Base-by-base conservation (phyloP, 1,140 invertebrate genomes). In the Trinorchestia longiramus region DNA sequence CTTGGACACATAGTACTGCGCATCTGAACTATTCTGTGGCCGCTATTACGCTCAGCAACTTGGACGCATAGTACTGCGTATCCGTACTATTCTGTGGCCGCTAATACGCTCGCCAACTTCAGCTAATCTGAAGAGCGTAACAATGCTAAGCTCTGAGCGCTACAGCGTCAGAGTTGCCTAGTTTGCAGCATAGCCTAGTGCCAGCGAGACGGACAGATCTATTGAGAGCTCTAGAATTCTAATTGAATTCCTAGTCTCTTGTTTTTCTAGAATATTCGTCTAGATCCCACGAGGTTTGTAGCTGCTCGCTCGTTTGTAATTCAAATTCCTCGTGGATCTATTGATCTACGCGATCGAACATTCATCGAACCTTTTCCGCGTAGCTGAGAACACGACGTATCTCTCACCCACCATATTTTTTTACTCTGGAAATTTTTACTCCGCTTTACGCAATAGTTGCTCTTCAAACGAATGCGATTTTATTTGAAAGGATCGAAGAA, bases 201-300 rank as follows among this genome's bases (percentile, higher is more conserved):
- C 36, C 92, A 94, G 40, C 44, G 88, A 45, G 40, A 94, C 43
- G 44, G 44, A 94, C 92, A 94, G 44, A 45, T 94, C 92, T 45
- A 94, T 94, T 43, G 92, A 94, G 43, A 44, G 44, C 92, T 42
- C 44, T 8, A 94, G 36, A 94, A 45, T 45, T 94, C 92, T 94
- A 94, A 94, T 94, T 94, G 92, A 94, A 94, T 94, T 94, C 92
- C 92, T 45, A 43, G 43, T 45, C 44, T 40, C 36, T 44, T 94
- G 44, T 94, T 94, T 94, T 94, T 94, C 43, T 45, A n/a, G 44
- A 94, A 94, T 94, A 94, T 94, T 47, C 92, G 92, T 47, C 92
- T 94, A 44, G 88, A 40, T 94, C 43, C 43, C 44, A 47, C 36
- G 41, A 94, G 92, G 43, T 45, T 45, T 94, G 92, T 94, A 45